A percentile compares a stretch with the other conserved stretches of the same genome.
These are phyloP conservation scores for Ochotona princeps DNA, from an alignment of 2,113 vertebrate genomes.

Conservation along the genomic window DNA sequence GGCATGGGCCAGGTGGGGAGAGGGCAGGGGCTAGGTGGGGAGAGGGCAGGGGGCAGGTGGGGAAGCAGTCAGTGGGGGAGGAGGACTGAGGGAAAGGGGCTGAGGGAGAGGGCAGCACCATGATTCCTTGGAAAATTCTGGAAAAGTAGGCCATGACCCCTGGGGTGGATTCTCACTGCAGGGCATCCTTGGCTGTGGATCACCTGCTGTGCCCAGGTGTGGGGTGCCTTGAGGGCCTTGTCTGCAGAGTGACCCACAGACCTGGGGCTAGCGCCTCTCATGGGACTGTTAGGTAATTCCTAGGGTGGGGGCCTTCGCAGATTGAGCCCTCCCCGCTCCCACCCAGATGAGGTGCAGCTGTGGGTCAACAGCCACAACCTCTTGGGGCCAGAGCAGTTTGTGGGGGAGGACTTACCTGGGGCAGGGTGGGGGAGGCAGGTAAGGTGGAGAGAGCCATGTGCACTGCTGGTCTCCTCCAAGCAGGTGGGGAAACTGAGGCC, in stretches of 20 bases:
- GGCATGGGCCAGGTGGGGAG: not conserved
- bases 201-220: too few relatives aligned
- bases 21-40: not conserved
- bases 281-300: not conserved
- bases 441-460: not conserved
- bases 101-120: not conserved
- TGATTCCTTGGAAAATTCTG: not conserved
- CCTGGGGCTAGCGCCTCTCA: not conserved
- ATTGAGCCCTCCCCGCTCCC: not conserved
- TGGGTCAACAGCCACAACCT: too few relatives aligned
- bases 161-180: not conserved
- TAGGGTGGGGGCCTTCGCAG: not conserved
- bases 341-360: too few relatives aligned
- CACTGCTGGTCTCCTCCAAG: not conserved
- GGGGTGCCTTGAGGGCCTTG: slow-evolving; percentile 14
- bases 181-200: not conserved
- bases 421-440: not conserved
- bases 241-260: not conserved
- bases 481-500: slow-evolving; percentile 69
- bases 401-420: not conserved
- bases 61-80: not conserved
- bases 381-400: not conserved
- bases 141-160: not conserved
- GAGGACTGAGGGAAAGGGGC: not conserved
- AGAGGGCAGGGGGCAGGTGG: not conserved